Evolutionary conservation across 2,888 invertebrate species (phyloP).

Genomic region (Amblyteles armatorius): DNA sequence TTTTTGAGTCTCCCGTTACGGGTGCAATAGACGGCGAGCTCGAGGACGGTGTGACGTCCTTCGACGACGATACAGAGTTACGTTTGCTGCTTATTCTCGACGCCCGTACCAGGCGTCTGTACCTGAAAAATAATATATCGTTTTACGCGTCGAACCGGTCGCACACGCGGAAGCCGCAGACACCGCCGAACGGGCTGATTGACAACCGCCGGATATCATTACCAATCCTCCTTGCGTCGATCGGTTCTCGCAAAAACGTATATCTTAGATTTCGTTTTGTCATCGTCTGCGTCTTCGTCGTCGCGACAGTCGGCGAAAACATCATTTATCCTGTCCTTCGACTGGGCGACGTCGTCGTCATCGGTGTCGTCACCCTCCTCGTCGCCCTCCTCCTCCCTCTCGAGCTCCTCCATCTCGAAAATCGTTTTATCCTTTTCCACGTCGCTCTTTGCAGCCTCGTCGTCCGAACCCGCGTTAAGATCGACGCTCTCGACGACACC

Average conservation of each 20-base stretch:
- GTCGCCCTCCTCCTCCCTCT: constrained; percentile 73
- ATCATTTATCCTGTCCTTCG: constrained; percentile 75
- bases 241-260: constrained; percentile 92
- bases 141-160: constrained; percentile 9
- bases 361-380: constrained; percentile 85
- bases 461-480: constrained; percentile 82
- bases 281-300: constrained; percentile 72
- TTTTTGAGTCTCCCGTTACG: constrained; percentile 75
- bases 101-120: constrained; percentile 85
- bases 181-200: not conserved
- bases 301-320: constrained; percentile 78
- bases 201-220: constrained; percentile 71
- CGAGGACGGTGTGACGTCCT: constrained; percentile 72
- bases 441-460: constrained; percentile 75
- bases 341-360: constrained; percentile 76
- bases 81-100: constrained; percentile 80
- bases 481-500: constrained; percentile 77
- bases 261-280: constrained; percentile 82
- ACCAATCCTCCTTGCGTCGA: constrained; percentile 97
- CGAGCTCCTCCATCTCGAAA: constrained; percentile 81
- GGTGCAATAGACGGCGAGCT: constrained; percentile 70
- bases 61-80: constrained; percentile 75
- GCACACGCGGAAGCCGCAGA: not conserved
- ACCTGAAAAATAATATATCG: constrained; percentile 83
- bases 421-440: constrained; percentile 82